Evolutionary conservation across 2,113 vertebrate species (phyloP).

Genomic region (Odobenus rosmarus): DNA sequence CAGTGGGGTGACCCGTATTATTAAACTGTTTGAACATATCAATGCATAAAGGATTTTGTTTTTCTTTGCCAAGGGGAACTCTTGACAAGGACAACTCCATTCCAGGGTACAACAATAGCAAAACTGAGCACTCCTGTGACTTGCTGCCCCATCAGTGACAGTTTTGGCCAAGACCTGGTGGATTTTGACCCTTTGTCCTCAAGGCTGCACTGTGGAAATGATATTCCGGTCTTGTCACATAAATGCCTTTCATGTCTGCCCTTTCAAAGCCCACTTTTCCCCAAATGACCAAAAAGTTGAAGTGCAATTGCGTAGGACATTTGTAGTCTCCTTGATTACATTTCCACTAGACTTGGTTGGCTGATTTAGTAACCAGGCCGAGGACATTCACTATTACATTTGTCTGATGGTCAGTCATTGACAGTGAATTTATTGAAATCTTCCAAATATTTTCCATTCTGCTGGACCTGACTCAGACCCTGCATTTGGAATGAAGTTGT

Average conservation of each 20-base stretch:
- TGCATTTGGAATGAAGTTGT: background rate
- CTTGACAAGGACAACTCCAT: background rate
- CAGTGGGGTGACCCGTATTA: background rate
- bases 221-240: background rate
- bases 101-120: background rate
- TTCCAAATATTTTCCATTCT: background rate
- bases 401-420: background rate
- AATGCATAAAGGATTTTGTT: background rate
- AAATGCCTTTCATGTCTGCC: background rate
- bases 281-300: background rate
- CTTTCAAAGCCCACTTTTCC: background rate
- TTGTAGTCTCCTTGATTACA: background rate
- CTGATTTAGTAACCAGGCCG: background rate
- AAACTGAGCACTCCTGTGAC: background rate
- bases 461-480: background rate
- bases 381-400: background rate
- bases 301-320: background rate
- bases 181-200: background rate
- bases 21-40: background rate
- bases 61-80: background rate
- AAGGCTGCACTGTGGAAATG: background rate
- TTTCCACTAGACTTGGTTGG: background rate
- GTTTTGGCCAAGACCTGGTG: background rate
- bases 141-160: background rate
- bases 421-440: background rate